Evolutionary conservation across 2,113 vertebrate species (phyloP), one percentile per base, ranked within the genome.

Genomic region (Urocolius indicus): DNA sequence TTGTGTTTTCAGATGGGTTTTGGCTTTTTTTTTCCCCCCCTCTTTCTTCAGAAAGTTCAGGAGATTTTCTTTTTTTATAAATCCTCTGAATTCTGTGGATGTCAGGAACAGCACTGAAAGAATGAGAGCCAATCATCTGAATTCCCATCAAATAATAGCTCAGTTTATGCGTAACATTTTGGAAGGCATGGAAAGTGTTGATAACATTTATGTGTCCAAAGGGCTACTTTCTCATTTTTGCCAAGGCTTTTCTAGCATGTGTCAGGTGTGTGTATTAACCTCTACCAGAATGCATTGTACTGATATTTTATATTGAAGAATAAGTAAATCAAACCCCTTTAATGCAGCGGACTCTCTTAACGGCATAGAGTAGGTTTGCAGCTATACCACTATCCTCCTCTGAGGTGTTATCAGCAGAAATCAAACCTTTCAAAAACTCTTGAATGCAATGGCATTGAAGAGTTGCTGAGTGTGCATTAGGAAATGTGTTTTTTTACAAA

Each of bases 401-500:
- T 43, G n/a, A 79, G 27, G 13, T 52, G 27, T n/a, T 85, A 29
- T 12, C 41, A 66, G 63, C 17, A 82, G 43, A 66, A 82, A 72
- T 43, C 52, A 91, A 87, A 65, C 9, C 46, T 66, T 76, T 77
- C 22, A 61, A 89, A 32, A 17, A 16, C n/a, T 69, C n/a, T 91
- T 68, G 34, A 68, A 32, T 22, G 54, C 45, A 21, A 3, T 1
- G 2, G 4, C 26, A 6, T 71, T 29, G 14, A 89, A 54, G 32
- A 68, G 5, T 79, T 90, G 16, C 54, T 54, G 18, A 22, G 8
- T 51, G 19, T 17, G 12, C 19, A 4, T 32, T 69, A n/a, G 41
- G 58, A 84, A 79, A 76, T 76, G 16, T 30, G 89, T 93, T 41
- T 13, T 74, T 94, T 81, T 67, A 32, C 23, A 41, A n/a, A 36